These are phyloP conservation scores for Takifugu flavidus DNA, from an alignment of 2,113 vertebrate species.

Conservation along the genomic window DNA sequence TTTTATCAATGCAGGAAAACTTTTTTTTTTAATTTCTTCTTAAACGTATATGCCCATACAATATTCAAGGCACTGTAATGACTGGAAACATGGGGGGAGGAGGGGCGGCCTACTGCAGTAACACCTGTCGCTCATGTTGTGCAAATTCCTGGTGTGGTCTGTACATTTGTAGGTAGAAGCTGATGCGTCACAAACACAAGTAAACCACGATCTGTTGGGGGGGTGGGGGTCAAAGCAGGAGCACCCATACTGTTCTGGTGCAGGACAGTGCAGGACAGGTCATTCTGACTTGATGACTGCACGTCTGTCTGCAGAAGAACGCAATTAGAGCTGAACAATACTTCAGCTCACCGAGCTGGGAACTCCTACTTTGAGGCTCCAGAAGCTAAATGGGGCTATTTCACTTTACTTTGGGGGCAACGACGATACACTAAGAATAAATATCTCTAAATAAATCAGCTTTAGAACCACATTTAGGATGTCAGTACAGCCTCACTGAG, in stretches of 20 bases:
- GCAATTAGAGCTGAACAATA: no score
- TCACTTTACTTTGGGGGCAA: conserved; percentile 16
- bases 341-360: neutral
- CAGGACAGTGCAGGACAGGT: no score
- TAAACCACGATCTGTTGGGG: conserved; percentile 33
- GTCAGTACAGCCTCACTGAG: neutral
- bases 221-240: conserved; percentile 44
- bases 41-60: conserved; percentile 64
- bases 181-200: conserved; percentile 45
- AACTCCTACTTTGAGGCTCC: conserved; percentile 42
- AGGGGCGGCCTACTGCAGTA: conserved; percentile 7
- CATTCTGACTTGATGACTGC: no score
- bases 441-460: conserved; percentile 15
- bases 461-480: conserved; percentile 11
- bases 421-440: neutral
- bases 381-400: conserved; percentile 28
- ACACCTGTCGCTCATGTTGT: conserved; percentile 40
- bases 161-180: conserved; percentile 69
- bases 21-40: conserved; percentile 9
- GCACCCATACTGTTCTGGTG: neutral
- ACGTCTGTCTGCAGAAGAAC: no score
- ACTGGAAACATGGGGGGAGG: conserved; percentile 72
- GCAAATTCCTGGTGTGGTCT: conserved; percentile 53
- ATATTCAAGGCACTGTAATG: conserved; percentile 78
- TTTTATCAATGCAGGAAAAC: conserved; percentile 42